Base-by-base conservation (phyloP, 1,140 invertebrate genomes). In the Agrilus planipennis region DNA sequence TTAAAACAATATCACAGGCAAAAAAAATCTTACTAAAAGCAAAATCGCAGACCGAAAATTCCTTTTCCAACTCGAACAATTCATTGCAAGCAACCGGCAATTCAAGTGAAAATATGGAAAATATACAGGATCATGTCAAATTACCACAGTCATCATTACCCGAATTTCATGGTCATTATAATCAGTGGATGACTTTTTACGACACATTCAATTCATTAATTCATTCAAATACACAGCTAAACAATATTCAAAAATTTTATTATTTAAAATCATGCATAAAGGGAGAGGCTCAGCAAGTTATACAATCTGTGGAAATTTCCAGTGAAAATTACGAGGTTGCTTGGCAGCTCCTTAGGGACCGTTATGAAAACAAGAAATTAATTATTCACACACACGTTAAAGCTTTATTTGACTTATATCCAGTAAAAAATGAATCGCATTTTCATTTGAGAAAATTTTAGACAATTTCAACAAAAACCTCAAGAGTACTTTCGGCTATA, bases 291-390 rank as follows among this genome's bases (percentile, higher is more conserved):
- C 7, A 11, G 12, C 20, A 37, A 25, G 25, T 25, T 10, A 23
- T 37, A 5, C 21, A 37, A 35, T 35, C 7, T 9, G 19, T 35
- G 15, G 7, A 35, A 5, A 14, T 17, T 4, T 17, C 19, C 5
- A 15, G 4, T 6, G 18, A 6, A 14, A 38, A 38, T 27, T 38
- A 41, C 25, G 16, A 16, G 10, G 34, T 34, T 22, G 28, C 39
- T 5, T 41, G 30, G 30, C 30, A 41, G 25, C 5, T 32, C n/a
- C 15, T 42, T 25, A 37, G 10, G 5, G 34, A 42, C n/a, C 9
- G 34, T 7, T 42, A 20, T 37, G 22, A 42, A 29, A 42, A 42
- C 14, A 42, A 42, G 29, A 36, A 30, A 12, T 10, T 29, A 12
- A 37, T 36, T 20, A 19, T 42, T 10, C 18, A 42, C 16, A 28